phyloP scores from a whole-genome alignment of 1,140 invertebrate genomes.

The Radopholus similis region DNA sequence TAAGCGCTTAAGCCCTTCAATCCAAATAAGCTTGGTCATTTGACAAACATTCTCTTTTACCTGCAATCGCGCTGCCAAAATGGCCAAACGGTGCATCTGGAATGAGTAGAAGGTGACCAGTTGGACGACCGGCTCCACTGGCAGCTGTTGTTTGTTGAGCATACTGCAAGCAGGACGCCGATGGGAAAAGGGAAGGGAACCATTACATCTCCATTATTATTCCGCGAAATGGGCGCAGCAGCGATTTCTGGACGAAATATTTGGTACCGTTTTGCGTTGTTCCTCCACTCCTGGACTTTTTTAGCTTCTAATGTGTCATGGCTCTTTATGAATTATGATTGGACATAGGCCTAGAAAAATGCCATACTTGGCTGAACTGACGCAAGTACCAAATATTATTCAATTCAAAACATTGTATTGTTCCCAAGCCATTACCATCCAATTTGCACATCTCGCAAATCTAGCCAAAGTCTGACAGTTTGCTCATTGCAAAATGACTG shows the following conservation, averaged over 20 bases:
- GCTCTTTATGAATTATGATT: too few species aligned
- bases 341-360: too few species aligned
- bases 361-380: too few species aligned
- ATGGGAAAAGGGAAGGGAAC: neutral
- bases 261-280: too few species aligned
- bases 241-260: too few species aligned
- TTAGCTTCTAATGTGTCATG: too few species aligned
- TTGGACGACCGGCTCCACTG: slow-evolving; percentile 38
- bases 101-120: slow-evolving; percentile 52
- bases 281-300: too few species aligned
- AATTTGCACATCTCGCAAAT: slow-evolving; percentile 51
- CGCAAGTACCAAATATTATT: too few species aligned
- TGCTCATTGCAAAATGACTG: slow-evolving; percentile 55
- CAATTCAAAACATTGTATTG: too few species aligned
- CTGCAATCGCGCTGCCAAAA: slow-evolving; percentile 53
- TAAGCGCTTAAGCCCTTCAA: neutral
- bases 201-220: too few species aligned
- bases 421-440: slow-evolving; percentile 20
- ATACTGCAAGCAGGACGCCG: slow-evolving; percentile 27
- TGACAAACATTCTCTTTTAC: slow-evolving; percentile 2
- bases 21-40: too few species aligned
- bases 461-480: slow-evolving; percentile 44
- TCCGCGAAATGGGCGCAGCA: too few species aligned
- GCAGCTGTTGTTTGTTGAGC: slow-evolving; percentile 47
- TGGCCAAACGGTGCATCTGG: slow-evolving; percentile 57